Evolutionary conservation across 2,797 vertebrate genomes (phyloP).

Genomic region (Pipistrellus pygmaeus): DNA sequence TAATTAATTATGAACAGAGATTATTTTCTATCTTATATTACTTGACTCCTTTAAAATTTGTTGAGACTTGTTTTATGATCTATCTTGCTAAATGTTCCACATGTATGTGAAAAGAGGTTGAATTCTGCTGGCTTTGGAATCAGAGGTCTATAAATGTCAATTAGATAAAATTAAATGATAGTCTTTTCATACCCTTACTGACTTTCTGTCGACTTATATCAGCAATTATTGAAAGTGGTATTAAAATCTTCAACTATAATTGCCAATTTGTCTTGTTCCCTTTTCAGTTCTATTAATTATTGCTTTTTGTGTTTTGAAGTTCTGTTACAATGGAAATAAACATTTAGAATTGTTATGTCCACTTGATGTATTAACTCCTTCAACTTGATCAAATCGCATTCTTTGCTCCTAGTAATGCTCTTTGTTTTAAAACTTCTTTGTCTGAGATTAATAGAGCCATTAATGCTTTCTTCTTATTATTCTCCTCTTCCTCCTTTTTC

Average conservation of each 20-base stretch:
- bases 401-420: background rate
- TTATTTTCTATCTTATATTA: background rate
- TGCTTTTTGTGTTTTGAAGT: background rate
- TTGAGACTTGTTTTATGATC: background rate
- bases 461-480: background rate
- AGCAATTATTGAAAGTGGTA: background rate
- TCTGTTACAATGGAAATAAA: background rate
- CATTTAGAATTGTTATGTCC: background rate
- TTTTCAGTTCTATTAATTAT: background rate
- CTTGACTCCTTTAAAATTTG: background rate
- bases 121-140: background rate
- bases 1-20: background rate
- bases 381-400: background rate
- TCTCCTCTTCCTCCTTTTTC: background rate
- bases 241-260: background rate
- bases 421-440: background rate
- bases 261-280: background rate
- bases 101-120: background rate
- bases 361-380: background rate
- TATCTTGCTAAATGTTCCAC: background rate
- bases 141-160: constrained; percentile 5
- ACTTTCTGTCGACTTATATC: background rate
- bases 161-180: constrained; percentile 20
- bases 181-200: background rate
- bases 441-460: background rate